phyloP scores from a whole-genome alignment of 2,888 invertebrate genomes.

The Lasius fuliginosus region DNA sequence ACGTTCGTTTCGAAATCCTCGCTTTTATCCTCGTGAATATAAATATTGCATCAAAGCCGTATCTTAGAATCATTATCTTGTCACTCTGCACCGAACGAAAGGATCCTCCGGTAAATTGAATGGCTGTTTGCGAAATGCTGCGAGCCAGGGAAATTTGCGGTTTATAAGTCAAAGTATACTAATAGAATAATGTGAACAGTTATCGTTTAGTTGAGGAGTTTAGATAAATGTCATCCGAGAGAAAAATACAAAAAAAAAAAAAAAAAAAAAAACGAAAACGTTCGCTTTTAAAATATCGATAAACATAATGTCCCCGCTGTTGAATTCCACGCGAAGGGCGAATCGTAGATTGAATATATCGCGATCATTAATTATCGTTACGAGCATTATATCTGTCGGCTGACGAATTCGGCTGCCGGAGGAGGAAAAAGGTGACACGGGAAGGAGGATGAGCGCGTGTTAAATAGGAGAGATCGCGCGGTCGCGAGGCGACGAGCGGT shows the following conservation, averaged over 20 bases:
- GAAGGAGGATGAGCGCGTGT: conserved; percentile 68
- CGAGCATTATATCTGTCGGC: conserved; percentile 75
- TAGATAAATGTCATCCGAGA: background rate
- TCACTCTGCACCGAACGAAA: conserved; percentile 55
- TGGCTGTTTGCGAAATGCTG: conserved; percentile 36
- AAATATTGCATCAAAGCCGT: conserved; percentile 15
- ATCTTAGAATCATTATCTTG: conserved; percentile 36
- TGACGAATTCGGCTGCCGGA: conserved; percentile 37
- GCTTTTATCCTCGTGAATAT: background rate
- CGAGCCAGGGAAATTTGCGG: conserved; percentile 36
- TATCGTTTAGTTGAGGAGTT: background rate
- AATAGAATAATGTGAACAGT: background rate
- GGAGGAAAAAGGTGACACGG: conserved; percentile 58
- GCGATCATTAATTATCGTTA: conserved; percentile 70
- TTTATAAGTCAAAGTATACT: background rate
- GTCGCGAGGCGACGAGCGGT: conserved; percentile 57
- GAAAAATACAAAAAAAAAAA: background rate
- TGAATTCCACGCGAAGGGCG: background rate
- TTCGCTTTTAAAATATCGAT: background rate
- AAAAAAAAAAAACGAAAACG: background rate
- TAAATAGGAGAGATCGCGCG: conserved; percentile 73
- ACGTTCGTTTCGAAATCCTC: background rate
- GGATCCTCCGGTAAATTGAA: conserved; percentile 56
- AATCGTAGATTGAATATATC: conserved; percentile 35
- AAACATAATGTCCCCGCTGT: background rate